Conservation (phyloP, 2,797 vertebrate genomes). For the Botia almorhae region DNA sequence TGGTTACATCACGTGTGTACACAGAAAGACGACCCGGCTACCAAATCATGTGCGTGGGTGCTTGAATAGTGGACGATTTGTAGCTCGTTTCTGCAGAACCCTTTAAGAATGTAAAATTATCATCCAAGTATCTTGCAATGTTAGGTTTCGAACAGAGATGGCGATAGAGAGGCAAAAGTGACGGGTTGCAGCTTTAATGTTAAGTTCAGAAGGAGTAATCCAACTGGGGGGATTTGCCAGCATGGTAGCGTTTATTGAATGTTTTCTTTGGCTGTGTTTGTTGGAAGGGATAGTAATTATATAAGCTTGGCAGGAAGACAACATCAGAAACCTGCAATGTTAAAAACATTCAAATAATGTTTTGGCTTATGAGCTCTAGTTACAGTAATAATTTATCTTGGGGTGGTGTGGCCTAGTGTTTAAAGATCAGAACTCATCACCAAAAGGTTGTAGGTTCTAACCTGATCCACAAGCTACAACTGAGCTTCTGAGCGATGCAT, state of each 20-base stretch:
- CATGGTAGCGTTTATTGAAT: constrained; percentile 5
- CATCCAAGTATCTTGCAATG: no score
- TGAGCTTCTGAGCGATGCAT: not conserved
- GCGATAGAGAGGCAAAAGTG: no score
- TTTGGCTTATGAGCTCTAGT: constrained; percentile 4
- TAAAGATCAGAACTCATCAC: not conserved
- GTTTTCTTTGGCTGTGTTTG: not conserved
- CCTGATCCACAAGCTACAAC: not conserved
- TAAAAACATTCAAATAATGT: not conserved
- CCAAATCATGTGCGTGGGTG: no score
- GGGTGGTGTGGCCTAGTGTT: not conserved
- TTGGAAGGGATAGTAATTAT: constrained; percentile 22
- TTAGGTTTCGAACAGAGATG: no score
- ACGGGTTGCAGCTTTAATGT: not conserved
- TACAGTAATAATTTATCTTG: not conserved
- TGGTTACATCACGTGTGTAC: no score
- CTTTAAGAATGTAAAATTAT: no score
- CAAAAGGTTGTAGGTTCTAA: not conserved
- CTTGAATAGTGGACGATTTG: no score
- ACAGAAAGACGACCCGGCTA: no score
- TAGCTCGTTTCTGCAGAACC: no score
- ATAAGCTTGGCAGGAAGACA: not conserved
- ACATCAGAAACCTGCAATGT: not conserved
- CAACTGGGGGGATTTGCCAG: constrained; percentile 5
- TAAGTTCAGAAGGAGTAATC: constrained; percentile 10